Evolutionary conservation across 2,888 invertebrate genomes (phyloP).

Genomic region (Temnothorax ravouxi): DNA sequence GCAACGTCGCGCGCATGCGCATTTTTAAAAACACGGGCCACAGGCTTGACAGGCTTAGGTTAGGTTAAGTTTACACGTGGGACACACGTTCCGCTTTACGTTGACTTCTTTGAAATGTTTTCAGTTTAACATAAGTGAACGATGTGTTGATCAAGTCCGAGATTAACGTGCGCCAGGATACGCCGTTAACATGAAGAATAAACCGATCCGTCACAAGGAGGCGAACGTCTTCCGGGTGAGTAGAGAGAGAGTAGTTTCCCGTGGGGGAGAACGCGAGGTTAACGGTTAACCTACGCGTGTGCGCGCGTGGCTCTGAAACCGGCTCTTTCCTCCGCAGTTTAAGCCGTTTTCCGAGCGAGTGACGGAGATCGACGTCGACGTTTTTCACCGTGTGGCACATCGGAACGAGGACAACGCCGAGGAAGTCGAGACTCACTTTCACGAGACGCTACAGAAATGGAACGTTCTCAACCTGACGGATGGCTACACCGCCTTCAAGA

Average conservation of each 20-base stretch:
- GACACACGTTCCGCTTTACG: too few species aligned
- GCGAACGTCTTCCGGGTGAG: conserved; percentile 93
- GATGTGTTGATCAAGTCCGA: not conserved
- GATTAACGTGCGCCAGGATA: not conserved
- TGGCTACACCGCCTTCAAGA: conserved; percentile 92
- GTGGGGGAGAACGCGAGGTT: not conserved
- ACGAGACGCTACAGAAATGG: conserved; percentile 95
- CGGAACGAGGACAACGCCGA: conserved; percentile 91
- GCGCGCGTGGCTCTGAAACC: not conserved
- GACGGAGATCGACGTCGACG: conserved; percentile 94
- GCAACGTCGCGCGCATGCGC: not conserved
- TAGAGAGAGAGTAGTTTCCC: not conserved
- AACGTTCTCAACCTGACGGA: conserved; percentile 94
- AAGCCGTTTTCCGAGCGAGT: conserved; percentile 96
- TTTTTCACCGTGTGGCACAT: conserved; percentile 94
- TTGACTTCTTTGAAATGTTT: not conserved
- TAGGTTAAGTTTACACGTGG: conserved; percentile 11
- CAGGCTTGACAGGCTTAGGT: too few species aligned
- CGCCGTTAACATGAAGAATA: conserved; percentile 89
- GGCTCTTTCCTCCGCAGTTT: conserved; percentile 88
- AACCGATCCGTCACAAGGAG: conserved; percentile 91
- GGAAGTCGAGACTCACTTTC: conserved; percentile 92
- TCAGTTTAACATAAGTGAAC: not conserved
- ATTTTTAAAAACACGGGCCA: too few species aligned
- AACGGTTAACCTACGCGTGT: not conserved